phyloP scores from a whole-genome alignment of 2,797 vertebrate genomes.

The Nasua narica region DNA sequence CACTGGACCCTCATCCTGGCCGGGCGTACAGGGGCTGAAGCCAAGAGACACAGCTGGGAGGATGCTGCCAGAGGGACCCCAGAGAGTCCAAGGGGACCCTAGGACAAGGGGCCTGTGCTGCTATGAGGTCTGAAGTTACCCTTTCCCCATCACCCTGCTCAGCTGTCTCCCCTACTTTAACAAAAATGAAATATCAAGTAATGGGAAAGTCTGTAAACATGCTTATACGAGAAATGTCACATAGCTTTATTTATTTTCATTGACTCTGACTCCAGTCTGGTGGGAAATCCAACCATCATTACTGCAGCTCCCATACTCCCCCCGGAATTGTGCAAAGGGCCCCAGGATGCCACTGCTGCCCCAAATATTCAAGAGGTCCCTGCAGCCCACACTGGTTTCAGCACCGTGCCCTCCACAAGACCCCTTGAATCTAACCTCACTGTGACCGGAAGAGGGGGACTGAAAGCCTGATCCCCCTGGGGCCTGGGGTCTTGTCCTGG shows the following conservation, averaged over 20 bases:
- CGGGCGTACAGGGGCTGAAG: fast-evolving
- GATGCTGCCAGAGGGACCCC: neutral
- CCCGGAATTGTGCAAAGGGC: neutral
- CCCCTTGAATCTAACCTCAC: neutral
- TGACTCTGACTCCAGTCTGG: neutral
- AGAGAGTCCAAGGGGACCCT: neutral
- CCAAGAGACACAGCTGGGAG: neutral
- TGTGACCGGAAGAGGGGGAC: neutral
- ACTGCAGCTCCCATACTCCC: neutral
- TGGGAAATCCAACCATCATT: neutral
- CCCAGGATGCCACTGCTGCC: neutral
- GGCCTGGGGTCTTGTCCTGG: neutral
- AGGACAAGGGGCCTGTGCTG: neutral
- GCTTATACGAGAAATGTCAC: neutral
- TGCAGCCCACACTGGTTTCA: neutral
- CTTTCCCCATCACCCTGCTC: neutral
- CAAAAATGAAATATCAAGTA: neutral
- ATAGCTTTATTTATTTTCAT: neutral
- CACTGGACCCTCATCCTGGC: neutral
- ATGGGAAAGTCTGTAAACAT: neutral
- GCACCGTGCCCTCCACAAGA: too few relatives aligned
- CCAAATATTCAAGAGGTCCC: neutral
- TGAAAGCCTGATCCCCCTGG: neutral
- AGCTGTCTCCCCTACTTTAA: neutral
- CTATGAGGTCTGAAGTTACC: too few relatives aligned